These are phyloP conservation scores for Gadus macrocephalus DNA, from an alignment of 2,113 vertebrate genomes.

Conservation along the genomic window DNA sequence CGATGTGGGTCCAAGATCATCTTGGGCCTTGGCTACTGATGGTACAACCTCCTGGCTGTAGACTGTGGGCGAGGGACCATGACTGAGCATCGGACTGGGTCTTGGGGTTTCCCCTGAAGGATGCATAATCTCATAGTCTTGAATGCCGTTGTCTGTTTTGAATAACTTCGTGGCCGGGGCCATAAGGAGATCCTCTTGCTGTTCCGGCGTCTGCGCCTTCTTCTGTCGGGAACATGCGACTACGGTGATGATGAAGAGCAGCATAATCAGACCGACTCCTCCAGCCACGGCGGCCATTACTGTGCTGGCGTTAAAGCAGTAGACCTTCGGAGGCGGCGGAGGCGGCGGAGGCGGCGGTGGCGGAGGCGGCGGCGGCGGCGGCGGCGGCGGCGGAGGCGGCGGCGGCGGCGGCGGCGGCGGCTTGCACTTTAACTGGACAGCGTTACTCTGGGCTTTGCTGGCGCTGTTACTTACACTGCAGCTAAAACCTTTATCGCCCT, in stretches of 20 bases:
- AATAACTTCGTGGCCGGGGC: slow-evolving; percentile 7
- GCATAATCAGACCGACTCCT: slow-evolving; percentile 36
- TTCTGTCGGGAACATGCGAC: slow-evolving; percentile 18
- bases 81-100: neutral
- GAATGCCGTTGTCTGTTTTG: neutral
- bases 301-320: neutral
- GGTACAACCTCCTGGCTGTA: slow-evolving; percentile 5
- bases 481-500: slow-evolving; percentile 21
- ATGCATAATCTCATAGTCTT: slow-evolving; percentile 45
- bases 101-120: neutral
- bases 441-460: slow-evolving; percentile 40
- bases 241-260: slow-evolving; percentile 31
- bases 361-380: neutral
- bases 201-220: neutral
- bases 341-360: neutral
- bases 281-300: slow-evolving; percentile 24
- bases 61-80: slow-evolving; percentile 12
- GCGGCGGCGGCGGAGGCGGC: neutral
- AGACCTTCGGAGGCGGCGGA: neutral
- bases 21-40: slow-evolving; percentile 19
- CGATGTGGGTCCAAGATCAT: neutral
- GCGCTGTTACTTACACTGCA: slow-evolving; percentile 46
- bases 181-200: slow-evolving; percentile 24
- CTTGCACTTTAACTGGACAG: slow-evolving; percentile 34
- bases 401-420: neutral